A percentile compares a stretch with the other conserved stretches of the same genome.
phyloP scores from a whole-genome alignment of 2,113 vertebrate species.

The Delphinapterus leucas region DNA sequence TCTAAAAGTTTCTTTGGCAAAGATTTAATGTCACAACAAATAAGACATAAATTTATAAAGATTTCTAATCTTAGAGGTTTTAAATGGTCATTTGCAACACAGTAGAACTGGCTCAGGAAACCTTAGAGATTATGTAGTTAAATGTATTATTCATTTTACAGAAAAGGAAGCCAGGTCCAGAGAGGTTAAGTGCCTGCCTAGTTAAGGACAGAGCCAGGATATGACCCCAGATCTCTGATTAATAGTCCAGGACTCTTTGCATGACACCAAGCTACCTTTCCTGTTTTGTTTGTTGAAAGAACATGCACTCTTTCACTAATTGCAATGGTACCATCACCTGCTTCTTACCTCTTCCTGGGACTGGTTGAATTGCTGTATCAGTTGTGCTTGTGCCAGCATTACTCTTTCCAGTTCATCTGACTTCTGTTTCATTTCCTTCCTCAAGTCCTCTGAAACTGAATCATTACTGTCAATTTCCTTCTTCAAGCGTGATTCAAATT shows the following conservation, averaged over 20 bases:
- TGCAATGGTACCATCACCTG: fast-evolving
- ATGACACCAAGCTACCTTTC: background rate
- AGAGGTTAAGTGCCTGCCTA: background rate
- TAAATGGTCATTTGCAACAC: background rate
- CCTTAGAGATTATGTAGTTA: background rate
- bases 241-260: background rate
- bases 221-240: background rate
- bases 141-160: background rate
- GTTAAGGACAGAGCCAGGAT: background rate
- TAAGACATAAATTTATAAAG: background rate
- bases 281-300: background rate
- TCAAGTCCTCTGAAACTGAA: constrained; percentile 78
- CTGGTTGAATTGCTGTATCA: constrained; percentile 81
- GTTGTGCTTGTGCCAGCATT: constrained; percentile 79
- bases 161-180: background rate
- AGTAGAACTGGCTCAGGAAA: background rate
- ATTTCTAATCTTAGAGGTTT: background rate
- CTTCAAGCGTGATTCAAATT: constrained; percentile 80
- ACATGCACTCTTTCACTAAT: background rate
- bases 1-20: background rate
- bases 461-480: constrained; percentile 80
- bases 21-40: background rate
- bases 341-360: constrained; percentile 88
- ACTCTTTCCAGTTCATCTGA: constrained; percentile 84
- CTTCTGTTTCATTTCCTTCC: constrained; percentile 83